phyloP scores from a whole-genome alignment of 2,797 vertebrate genomes.

The Protonibea diacanthus region DNA sequence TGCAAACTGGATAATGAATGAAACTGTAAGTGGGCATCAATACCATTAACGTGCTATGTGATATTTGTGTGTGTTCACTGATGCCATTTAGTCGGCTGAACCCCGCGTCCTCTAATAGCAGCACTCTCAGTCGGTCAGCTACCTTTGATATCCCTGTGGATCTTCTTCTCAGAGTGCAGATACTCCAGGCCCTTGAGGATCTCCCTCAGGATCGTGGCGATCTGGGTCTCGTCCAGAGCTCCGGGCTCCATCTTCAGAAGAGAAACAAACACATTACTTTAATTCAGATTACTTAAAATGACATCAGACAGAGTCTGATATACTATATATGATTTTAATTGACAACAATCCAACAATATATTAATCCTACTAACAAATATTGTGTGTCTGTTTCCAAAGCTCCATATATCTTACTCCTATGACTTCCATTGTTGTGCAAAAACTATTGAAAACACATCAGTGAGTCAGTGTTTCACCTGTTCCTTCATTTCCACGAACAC shows the following conservation, averaged over 20 bases:
- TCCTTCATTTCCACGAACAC: no score
- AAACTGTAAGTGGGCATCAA: conserved; percentile 45
- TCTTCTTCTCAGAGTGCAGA: conserved; percentile 99
- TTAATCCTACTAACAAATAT: no score
- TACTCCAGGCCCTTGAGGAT: conserved; percentile 99
- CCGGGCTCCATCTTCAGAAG: conserved; percentile 93
- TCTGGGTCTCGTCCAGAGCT: conserved; percentile 95
- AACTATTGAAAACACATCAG: no score
- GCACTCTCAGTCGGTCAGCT: conserved; percentile 10
- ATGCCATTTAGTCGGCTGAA: conserved; percentile 34
- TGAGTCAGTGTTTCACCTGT: no score
- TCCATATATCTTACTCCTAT: no score
- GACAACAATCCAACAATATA: background rate
- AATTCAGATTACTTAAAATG: background rate
- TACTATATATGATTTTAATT: background rate
- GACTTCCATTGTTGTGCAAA: no score
- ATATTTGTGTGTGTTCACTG: conserved; percentile 45
- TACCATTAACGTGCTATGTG: conserved; percentile 57
- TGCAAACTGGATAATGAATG: conserved; percentile 41
- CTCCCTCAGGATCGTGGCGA: conserved; percentile 97
- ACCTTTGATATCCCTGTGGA: conserved; percentile 99
- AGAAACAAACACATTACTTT: conserved; percentile 9
- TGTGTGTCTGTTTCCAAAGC: no score
- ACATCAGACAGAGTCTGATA: no score
- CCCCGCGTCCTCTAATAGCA: conserved; percentile 15